Base-by-base conservation (phyloP, 2,797 vertebrate genomes). In the Chelon labrosus region DNA sequence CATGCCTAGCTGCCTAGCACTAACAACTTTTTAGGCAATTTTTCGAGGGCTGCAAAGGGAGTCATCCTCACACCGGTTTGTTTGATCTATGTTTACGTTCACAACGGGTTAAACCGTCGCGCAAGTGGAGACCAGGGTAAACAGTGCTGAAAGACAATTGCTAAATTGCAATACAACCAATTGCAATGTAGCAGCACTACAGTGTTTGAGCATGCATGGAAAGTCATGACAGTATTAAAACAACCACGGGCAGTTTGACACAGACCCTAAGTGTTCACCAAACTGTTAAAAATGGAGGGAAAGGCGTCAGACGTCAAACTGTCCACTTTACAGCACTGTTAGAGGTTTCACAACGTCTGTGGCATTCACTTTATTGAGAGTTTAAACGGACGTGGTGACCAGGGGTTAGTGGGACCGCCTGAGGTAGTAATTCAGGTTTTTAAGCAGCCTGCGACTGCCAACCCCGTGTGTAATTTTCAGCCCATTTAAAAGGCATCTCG, bases 11-110 rank as follows among this genome's bases (percentile, higher is more conserved):
- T 78, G 69, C 71, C 75, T 77, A 77, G 75, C 72, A 83, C 77
- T 65, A 84, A 82, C 64, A 47, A 65, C 75, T 75, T 88, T 88
- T 85, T 68, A 79, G 79, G 59, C 58, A 22, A 75, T 85, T 75
- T 85, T 85, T 27, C 70, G 47, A 80, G 25, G 72, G 77, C 71
- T 79, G 80, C 71, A 75, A 75, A 81, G 69, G 63, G 74, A 89
- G 58, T 82, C 79, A 80, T 86, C 31, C 31, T 35, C 80, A 86
- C 67, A 69, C 81, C 58, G 72, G 72, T 87, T 88, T 87, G 86
- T 89, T 89, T 91, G 89, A 90, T 90, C 80, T 79, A n/a, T 6
- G 46, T 66, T 80, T 65, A 62, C 86, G 83, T 89, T 90, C 83
- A 92, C 85, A 73, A 79, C 74, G 71, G 65, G 65, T 80, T 84